A percentile compares a stretch with the other conserved stretches of the same genome.
phyloP scores from a whole-genome alignment of 2,888 invertebrate species.

The Lithophane socia region DNA sequence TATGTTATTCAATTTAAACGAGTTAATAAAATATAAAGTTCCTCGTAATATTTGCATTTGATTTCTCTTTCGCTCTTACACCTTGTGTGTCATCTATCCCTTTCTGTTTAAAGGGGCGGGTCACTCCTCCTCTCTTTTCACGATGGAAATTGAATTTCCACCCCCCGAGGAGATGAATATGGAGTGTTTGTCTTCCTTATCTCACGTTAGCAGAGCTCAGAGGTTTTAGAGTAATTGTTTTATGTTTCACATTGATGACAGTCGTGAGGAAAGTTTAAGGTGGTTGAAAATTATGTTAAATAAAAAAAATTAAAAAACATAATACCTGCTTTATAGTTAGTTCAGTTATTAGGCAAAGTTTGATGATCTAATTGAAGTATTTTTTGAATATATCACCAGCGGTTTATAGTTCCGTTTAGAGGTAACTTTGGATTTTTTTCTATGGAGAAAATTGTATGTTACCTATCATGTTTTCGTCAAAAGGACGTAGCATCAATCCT shows the following conservation, averaged over 20 bases:
- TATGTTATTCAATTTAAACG: background rate
- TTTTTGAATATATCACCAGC: too few relatives aligned
- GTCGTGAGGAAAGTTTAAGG: too few relatives aligned
- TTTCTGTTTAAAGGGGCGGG: conserved; percentile 43
- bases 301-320: too few relatives aligned
- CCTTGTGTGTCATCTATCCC: conserved; percentile 1
- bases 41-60: conserved; percentile 12
- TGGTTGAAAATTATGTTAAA: too few relatives aligned
- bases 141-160: conserved; percentile 43
- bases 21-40: conserved; percentile 1
- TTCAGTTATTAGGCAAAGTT: too few relatives aligned
- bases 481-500: too few relatives aligned
- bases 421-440: too few relatives aligned
- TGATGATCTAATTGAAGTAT: too few relatives aligned
- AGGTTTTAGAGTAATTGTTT: background rate
- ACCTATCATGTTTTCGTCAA: too few relatives aligned
- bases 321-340: too few relatives aligned
- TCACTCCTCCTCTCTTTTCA: conserved; percentile 31
- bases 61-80: conserved; percentile 31
- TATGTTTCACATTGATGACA: conserved; percentile 5
- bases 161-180: conserved; percentile 19
- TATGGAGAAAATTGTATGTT: too few relatives aligned
- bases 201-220: conserved; percentile 47
- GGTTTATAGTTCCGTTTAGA: too few relatives aligned
- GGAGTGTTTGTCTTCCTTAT: conserved; percentile 44